Evolutionary conservation across 2,113 vertebrate genomes (phyloP).

Genomic region (Ramphastos sulfuratus): DNA sequence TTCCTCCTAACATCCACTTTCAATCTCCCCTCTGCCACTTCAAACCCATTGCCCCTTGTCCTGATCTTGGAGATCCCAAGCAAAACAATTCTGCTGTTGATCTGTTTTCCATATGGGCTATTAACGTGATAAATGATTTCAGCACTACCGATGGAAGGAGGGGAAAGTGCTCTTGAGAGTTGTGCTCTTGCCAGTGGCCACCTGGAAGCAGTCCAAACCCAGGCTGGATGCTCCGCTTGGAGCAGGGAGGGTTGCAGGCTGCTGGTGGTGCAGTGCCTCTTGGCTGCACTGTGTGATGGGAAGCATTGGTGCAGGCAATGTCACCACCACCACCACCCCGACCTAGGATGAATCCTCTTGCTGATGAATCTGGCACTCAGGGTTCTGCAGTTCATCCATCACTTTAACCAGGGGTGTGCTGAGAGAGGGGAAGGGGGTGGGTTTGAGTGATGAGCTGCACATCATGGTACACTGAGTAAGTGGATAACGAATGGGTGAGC

Average conservation of each 20-base stretch:
- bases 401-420: background rate
- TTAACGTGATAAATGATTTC: background rate
- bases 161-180: background rate
- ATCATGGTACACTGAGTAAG: rapidly evolving
- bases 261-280: background rate
- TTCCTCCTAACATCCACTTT: too few relatives aligned
- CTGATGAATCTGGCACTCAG: background rate
- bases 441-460: background rate
- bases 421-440: background rate
- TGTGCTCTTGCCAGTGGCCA: background rate
- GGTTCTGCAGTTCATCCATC: background rate
- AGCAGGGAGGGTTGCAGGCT: background rate
- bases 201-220: background rate
- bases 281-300: background rate
- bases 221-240: background rate
- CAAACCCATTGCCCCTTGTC: too few relatives aligned
- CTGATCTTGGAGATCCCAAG: too few relatives aligned
- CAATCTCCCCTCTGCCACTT: too few relatives aligned
- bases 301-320: background rate
- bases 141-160: too few relatives aligned
- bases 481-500: background rate
- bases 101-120: rapidly evolving
- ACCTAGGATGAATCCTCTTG: background rate
- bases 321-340: background rate
- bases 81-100: background rate